Conservation (phyloP, 2,888 invertebrate genomes). For the Agapostemon virescens region DNA sequence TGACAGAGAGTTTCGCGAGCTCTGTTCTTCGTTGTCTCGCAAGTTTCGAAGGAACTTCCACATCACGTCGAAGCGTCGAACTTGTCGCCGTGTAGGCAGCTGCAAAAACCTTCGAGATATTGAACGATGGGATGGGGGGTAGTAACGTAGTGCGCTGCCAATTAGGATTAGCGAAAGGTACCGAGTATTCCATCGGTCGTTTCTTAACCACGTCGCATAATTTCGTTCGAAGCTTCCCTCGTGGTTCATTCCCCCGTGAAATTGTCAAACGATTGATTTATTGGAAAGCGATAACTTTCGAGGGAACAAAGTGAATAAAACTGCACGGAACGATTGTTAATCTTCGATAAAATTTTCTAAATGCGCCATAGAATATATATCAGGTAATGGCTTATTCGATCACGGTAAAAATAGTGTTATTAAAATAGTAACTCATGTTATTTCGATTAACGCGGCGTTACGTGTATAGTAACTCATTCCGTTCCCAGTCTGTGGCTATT, state of each 20-base stretch:
- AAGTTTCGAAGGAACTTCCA: conserved; percentile 60
- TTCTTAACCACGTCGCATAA: conserved; percentile 39
- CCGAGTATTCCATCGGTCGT: conserved; percentile 24
- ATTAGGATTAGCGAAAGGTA: conserved; percentile 60
- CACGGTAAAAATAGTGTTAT: neutral
- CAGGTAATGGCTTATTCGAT: neutral
- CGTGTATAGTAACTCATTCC: no score
- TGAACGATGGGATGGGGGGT: conserved; percentile 35
- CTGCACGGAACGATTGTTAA: neutral
- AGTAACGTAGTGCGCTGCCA: conserved; percentile 57
- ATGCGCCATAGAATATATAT: neutral
- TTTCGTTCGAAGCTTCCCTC: conserved; percentile 35
- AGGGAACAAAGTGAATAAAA: neutral
- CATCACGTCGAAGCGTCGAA: conserved; percentile 54
- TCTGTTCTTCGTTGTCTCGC: conserved; percentile 55
- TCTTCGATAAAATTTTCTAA: neutral
- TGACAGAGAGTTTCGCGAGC: conserved; percentile 56
- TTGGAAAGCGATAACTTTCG: neutral
- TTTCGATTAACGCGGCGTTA: no score
- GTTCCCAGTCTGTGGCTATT: neutral
- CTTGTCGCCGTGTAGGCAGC: conserved; percentile 58
- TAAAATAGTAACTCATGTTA: neutral
- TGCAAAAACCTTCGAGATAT: conserved; percentile 48
- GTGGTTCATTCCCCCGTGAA: conserved; percentile 31
- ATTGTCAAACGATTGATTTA: conserved; percentile 19